Evolutionary conservation across 2,888 invertebrate species (phyloP).

Genomic region (Oscheius sp.): DNA sequence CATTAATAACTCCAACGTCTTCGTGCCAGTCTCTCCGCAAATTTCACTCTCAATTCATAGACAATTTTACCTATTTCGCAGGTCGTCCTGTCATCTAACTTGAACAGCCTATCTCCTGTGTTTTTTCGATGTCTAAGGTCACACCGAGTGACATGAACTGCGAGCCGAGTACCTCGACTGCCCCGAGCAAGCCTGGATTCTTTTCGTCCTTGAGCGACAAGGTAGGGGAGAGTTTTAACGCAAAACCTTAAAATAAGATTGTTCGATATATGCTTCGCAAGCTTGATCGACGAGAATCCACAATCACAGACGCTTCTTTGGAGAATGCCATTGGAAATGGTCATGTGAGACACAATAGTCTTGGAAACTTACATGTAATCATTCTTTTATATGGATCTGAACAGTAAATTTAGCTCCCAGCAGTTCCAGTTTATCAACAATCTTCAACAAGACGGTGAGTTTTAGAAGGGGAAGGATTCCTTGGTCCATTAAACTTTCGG

Average conservation of each 20-base stretch:
- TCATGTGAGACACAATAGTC: slow-evolving; percentile 4
- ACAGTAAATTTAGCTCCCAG: neutral
- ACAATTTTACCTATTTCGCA: too few species aligned
- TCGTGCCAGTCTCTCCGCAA: too few species aligned
- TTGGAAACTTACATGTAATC: slow-evolving; percentile 1
- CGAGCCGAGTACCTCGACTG: slow-evolving; percentile 14
- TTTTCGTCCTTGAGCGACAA: slow-evolving; percentile 7
- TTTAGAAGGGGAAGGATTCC: neutral
- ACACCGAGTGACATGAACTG: slow-evolving; percentile 12
- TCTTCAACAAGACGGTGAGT: slow-evolving; percentile 42
- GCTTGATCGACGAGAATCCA: slow-evolving; percentile 44
- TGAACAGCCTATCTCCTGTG: neutral
- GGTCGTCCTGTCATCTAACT: too few species aligned
- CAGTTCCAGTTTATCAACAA: slow-evolving; percentile 38
- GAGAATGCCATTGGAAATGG: slow-evolving; percentile 21
- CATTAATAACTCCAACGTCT: too few species aligned
- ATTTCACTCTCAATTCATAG: too few species aligned
- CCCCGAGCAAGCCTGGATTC: slow-evolving; percentile 12
- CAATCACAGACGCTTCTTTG: slow-evolving; percentile 37
- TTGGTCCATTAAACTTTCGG: neutral
- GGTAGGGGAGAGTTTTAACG: neutral
- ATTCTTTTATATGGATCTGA: neutral
- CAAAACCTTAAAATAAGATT: slow-evolving; percentile 6
- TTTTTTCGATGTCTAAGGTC: slow-evolving; percentile 19
- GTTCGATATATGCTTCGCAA: slow-evolving; percentile 45